Conservation (phyloP, 2,888 invertebrate genomes). For the Allolobophora icterica region DNA sequence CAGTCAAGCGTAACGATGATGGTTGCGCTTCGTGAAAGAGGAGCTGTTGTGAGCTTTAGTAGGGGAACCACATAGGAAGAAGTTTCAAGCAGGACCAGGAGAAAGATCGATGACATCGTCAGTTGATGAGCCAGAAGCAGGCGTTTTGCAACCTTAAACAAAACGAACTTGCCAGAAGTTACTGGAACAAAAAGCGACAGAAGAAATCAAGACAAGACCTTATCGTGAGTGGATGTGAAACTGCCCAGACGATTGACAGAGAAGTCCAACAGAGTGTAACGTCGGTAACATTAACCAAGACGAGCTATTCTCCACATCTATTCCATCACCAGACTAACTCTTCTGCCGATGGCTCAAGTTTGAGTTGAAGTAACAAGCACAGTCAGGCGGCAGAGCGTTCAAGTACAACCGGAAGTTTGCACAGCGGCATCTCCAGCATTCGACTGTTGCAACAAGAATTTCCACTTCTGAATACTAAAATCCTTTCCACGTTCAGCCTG, state of each 20-base stretch:
- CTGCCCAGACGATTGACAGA: not conserved
- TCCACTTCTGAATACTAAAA: not conserved
- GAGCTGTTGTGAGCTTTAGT: not conserved
- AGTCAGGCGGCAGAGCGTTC: not conserved
- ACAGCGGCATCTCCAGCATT: not conserved
- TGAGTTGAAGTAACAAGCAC: not conserved
- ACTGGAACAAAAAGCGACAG: not conserved
- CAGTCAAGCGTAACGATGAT: not conserved
- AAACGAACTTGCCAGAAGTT: constrained; percentile 17
- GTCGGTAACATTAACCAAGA: not conserved
- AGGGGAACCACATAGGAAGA: no score
- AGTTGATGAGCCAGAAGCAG: not conserved
- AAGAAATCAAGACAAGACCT: not conserved
- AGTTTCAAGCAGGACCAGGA: constrained; percentile 17
- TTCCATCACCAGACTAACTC: not conserved
- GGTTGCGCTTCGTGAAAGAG: no score
- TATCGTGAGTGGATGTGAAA: not conserved
- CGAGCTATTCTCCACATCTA: not conserved
- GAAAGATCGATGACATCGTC: constrained; percentile 1
- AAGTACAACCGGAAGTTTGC: not conserved
- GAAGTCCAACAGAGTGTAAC: not conserved
- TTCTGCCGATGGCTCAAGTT: not conserved
- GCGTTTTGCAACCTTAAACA: not conserved
- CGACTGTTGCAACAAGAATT: not conserved
- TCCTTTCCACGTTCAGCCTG: constrained; percentile 1